Evolutionary conservation across 2,888 invertebrate species (phyloP), one percentile per base, ranked within the genome.

Genomic region (Cataglyphis cursor): DNA sequence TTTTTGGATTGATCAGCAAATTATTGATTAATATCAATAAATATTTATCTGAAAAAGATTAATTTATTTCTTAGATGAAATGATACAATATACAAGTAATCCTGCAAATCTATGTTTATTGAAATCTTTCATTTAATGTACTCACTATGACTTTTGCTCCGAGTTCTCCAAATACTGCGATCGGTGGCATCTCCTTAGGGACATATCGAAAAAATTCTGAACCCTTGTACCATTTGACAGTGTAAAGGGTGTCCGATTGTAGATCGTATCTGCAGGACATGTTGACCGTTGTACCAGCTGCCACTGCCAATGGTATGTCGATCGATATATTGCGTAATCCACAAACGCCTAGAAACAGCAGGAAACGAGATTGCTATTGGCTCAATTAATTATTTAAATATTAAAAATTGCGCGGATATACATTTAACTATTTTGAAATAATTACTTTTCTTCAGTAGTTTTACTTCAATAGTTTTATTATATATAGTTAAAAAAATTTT

Each of bases 181-280:
- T 97, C 90, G 97, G 97, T 4, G 97, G 97, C 88, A 97, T 95
- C 94, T 97, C 97, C 93, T 97, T 97, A 3, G 97, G 97, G 89
- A 97, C 96, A 94, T 96, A 98, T 93, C 97, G 96, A 95, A 97
- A 98, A 96, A 98, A 97, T 94, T 98, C 97, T 18, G 96, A 93
- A 8, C 97, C 97, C 90, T 97, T 96, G 95, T 97, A 98, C 98
- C 97, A 98, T 95, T 97, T 97, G 88, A 98, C 97, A 82, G 97
- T 97, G 95, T 97, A 98, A 18, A 98, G 95, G 0, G 96, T 96
- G 91, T 97, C 97, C 68, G 96, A 96, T 94, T 97, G 97, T 81
- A 98, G 95, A 94, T 97, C 96, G 96, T 97, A 97, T 89, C 96
- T 96, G 95, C 97, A 98, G 92, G 96, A 96, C 86, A 98, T 95